Evolutionary conservation across 2,113 vertebrate genomes (phyloP).

Genomic region (Megaptera novaeangliae): DNA sequence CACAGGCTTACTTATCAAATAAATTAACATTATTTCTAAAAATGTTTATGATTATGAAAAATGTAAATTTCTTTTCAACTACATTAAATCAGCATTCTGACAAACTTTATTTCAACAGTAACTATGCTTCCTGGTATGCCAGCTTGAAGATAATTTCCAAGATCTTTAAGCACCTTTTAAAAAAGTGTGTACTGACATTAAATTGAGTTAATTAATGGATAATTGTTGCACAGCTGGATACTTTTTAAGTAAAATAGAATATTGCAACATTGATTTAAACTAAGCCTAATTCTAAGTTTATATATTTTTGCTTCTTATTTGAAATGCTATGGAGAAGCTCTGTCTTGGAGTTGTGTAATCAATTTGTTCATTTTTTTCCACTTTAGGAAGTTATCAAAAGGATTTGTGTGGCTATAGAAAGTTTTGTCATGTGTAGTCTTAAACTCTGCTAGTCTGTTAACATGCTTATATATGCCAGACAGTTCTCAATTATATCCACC

Average conservation of each 20-base stretch:
- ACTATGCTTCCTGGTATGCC: background rate
- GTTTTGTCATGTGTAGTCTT: background rate
- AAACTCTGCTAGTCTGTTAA: background rate
- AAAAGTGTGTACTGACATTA: background rate
- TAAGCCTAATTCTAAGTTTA: constrained; percentile 5
- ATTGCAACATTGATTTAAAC: background rate
- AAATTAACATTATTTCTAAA: background rate
- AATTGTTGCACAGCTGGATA: background rate
- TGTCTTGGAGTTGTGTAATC: background rate
- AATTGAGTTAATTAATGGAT: constrained; percentile 13
- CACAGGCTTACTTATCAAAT: constrained; percentile 2
- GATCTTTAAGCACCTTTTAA: background rate
- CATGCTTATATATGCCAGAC: background rate
- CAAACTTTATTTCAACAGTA: background rate
- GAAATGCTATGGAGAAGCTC: background rate
- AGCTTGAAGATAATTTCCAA: background rate
- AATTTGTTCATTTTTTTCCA: constrained; percentile 10
- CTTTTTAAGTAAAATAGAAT: background rate
- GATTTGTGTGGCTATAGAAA: background rate
- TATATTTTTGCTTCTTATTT: constrained; percentile 5
- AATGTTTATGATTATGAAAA: background rate
- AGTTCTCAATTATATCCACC: background rate
- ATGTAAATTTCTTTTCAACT: background rate
- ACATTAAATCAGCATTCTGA: background rate
- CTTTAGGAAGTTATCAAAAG: background rate